These are phyloP conservation scores for Orthonyx spaldingii DNA, from an alignment of 2,113 vertebrate genomes.

Conservation along the genomic window DNA sequence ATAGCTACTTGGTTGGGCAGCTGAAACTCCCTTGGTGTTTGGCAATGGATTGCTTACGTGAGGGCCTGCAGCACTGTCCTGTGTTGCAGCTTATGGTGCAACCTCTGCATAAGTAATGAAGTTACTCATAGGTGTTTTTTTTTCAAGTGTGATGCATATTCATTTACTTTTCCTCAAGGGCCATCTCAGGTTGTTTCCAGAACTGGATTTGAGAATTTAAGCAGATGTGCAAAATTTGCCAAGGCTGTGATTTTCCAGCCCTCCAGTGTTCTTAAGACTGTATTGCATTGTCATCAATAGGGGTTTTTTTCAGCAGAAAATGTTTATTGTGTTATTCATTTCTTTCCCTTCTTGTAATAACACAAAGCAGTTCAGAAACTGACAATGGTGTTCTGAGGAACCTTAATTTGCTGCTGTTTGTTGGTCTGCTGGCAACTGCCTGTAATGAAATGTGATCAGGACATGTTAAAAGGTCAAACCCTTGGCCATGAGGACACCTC, in stretches of 20 bases:
- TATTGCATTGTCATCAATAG: neutral
- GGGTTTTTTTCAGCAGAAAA: neutral
- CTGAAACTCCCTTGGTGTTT: neutral
- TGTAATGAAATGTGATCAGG: neutral
- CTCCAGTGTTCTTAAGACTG: neutral
- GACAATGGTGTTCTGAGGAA: neutral
- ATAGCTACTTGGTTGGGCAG: neutral
- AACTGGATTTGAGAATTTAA: neutral
- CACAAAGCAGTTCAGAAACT: neutral
- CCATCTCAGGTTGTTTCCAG: neutral
- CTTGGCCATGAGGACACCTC: neutral
- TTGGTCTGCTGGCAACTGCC: rapidly evolving
- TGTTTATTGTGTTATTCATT: neutral
- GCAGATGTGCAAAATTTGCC: neutral
- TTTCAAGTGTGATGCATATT: neutral
- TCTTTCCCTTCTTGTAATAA: neutral
- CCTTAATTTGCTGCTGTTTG: neutral
- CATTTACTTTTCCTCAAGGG: neutral
- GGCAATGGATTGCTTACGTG: neutral
- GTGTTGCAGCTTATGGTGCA: neutral
- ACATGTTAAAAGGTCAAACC: neutral
- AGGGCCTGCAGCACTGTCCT: neutral
- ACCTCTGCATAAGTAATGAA: neutral
- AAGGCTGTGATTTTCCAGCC: neutral
- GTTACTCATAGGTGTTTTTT: neutral